Percentiles rank a stretch among this genome's conserved stretches.
Conservation (phyloP, 2,797 vertebrate species). For the Psittacula derbiana region DNA sequence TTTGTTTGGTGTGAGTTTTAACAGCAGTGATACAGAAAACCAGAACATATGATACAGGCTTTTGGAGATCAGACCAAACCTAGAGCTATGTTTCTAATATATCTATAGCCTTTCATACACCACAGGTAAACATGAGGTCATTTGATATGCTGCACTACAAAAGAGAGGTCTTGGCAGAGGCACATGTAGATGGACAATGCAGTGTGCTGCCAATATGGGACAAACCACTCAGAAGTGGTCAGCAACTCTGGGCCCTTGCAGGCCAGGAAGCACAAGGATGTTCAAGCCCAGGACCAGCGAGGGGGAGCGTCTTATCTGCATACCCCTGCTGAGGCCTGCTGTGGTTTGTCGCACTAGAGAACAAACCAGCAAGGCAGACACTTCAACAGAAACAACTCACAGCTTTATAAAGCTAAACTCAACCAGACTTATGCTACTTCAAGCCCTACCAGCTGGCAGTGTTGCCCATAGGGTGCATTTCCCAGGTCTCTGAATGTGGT, state of each 20-base stretch:
- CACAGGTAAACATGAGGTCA: background rate
- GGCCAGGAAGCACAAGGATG: background rate
- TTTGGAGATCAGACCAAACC: background rate
- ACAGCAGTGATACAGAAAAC: background rate
- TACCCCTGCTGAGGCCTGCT: background rate
- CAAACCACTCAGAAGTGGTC: background rate
- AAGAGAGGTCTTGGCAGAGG: background rate
- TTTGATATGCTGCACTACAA: background rate
- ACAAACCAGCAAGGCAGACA: background rate
- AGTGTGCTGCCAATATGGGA: background rate
- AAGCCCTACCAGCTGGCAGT: background rate
- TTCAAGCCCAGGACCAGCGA: background rate
- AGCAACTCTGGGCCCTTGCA: background rate
- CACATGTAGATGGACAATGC: fast-evolving
- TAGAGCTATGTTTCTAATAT: background rate
- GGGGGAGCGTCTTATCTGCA: fast-evolving
- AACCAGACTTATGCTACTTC: background rate
- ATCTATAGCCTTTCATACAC: background rate
- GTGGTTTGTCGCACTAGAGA: background rate
- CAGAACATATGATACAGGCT: fast-evolving
- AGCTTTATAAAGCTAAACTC: background rate
- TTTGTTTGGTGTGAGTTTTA: background rate
- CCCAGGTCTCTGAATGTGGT: background rate
- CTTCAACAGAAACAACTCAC: background rate
- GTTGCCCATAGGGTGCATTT: background rate